phyloP scores from a whole-genome alignment of 2,888 invertebrate genomes.

The Microchrysa polita region DNA sequence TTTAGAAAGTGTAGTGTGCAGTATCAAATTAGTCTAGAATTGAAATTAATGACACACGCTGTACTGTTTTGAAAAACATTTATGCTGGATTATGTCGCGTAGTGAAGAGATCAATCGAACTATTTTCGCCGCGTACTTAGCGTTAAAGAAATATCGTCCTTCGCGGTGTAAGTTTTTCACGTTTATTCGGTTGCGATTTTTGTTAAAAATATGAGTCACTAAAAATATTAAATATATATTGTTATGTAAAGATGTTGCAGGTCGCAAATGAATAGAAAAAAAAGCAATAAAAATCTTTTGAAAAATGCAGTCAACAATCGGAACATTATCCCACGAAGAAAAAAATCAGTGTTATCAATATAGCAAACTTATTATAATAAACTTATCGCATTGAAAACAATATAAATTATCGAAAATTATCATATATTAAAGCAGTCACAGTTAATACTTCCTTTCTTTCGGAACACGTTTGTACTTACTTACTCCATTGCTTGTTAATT shows the following conservation, averaged over 20 bases:
- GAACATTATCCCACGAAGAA: neutral
- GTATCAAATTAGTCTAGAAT: no score
- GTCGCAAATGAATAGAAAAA: no score
- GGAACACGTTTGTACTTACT: no score
- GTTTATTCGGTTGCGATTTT: no score
- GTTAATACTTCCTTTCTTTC: no score
- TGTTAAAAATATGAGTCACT: no score
- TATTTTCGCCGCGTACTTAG: neutral
- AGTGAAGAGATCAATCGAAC: constrained; percentile 16
- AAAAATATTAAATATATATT: no score
- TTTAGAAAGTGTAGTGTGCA: neutral
- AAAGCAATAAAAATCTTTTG: neutral
- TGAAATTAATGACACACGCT: no score
- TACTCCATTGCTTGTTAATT: neutral
- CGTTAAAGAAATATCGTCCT: neutral
- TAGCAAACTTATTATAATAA: neutral
- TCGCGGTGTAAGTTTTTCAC: neutral
- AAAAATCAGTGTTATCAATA: neutral
- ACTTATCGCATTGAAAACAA: constrained; percentile 11
- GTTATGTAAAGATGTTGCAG: no score
- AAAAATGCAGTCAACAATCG: constrained; percentile 7
- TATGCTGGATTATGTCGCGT: no score
- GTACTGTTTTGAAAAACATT: neutral
- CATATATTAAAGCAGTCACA: neutral
- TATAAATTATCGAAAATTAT: neutral